Evolutionary conservation across 2,113 vertebrate species (phyloP).

Genomic region (Scomber colias): DNA sequence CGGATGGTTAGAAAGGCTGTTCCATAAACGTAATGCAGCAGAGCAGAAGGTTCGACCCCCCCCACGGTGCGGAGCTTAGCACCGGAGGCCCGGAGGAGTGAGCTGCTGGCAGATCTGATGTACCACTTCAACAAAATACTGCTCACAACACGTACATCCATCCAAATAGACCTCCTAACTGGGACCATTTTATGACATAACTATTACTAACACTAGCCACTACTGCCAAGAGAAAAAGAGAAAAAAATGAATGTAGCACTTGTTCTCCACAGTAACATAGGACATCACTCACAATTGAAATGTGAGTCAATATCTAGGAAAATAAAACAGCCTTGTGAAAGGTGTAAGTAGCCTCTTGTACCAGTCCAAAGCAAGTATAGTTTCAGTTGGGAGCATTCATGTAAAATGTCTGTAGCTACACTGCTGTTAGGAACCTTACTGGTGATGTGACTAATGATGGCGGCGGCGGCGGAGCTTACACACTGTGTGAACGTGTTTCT

Average conservation of each 20-base stretch:
- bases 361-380: constrained; percentile 42
- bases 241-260: constrained; percentile 22
- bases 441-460: constrained; percentile 61
- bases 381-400: constrained; percentile 47
- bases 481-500: constrained; percentile 30
- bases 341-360: constrained; percentile 53
- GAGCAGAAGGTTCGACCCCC: no score
- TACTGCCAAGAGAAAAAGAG: constrained; percentile 12
- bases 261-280: constrained; percentile 36
- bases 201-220: constrained; percentile 18
- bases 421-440: constrained; percentile 39
- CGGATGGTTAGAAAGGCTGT: no score
- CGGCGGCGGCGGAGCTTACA: constrained; percentile 12
- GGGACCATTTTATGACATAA: constrained; percentile 41
- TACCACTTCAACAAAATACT: neutral
- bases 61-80: no score
- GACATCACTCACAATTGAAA: constrained; percentile 41
- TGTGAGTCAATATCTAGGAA: constrained; percentile 45
- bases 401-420: constrained; percentile 55
- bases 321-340: constrained; percentile 47
- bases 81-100: no score
- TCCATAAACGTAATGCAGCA: no score
- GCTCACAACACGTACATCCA: neutral
- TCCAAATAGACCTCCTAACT: constrained; percentile 24
- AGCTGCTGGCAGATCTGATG: no score